Evolutionary conservation across 2,797 vertebrate species (phyloP), one percentile per base, ranked within the genome.

Genomic region (Pogonophryne albipinna): DNA sequence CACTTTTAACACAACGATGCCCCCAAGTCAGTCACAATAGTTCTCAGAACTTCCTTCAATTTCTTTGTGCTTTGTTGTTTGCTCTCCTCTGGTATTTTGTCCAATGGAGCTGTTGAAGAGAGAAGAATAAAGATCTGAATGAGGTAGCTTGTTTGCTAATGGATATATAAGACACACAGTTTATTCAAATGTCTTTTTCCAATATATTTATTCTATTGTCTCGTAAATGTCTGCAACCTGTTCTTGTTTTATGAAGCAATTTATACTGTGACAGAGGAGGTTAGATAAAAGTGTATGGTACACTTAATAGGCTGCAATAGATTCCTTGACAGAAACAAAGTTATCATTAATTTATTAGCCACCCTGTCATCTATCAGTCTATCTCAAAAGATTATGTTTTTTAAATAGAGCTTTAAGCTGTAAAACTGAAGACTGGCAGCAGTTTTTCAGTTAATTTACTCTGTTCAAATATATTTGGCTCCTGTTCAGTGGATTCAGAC

Each of bases 361-460:
- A 17, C 44, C 27, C 11, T 56, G 34, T 9, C 27, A 16, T 62
- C 46, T 59, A 16, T 46, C 27, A 34, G 7, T 64, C 49, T 38
- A 5, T 41, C 17, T 41, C 50, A 17, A 62, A 56, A 42, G 11
- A 55, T 47, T 2, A 53, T 10, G 7, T 20, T 23, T 60, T 42
- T 11, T n/a, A 17, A 64, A 11, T 10, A 13, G n/a, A 52, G 56
- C 27, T 80, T 60, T 23, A 57, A 45, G 23, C 45, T 58, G 16
- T 57, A 66, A 76, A 79, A 65, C 9, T 20, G 42, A 61, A 58
- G 58, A 45, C 41, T 58, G 50, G 62, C 45, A 69, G 55, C 56
- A 64, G 56, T 51, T 49, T 51, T 70, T 53, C 45, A 46, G 47
- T 79, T 84, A 50, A 81, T 87, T 81, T 66, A 71, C 38, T 20